Conservation (phyloP, 2,888 invertebrate species). For the Rhynchonema sp. region DNA sequence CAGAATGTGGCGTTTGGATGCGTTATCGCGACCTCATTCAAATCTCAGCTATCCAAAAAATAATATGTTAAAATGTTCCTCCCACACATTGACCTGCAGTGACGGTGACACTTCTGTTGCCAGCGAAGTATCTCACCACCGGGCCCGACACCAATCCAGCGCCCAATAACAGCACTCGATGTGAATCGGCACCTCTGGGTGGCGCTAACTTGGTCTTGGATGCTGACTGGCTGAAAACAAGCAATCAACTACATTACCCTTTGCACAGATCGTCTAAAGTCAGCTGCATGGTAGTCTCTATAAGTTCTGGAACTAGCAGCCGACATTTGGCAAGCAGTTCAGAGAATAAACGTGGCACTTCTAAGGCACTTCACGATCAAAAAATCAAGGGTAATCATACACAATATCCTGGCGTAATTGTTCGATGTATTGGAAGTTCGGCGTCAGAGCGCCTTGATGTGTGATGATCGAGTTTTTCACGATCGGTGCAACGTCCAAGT, state of each 20-base stretch:
- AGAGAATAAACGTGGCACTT: no score
- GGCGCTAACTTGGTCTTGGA: slow-evolving; percentile 55
- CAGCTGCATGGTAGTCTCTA: no score
- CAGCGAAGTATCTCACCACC: slow-evolving; percentile 72
- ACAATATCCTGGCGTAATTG: slow-evolving; percentile 50
- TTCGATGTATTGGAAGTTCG: slow-evolving; percentile 80
- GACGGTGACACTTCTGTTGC: slow-evolving; percentile 56
- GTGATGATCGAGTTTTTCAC: slow-evolving; percentile 64
- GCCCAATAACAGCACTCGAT: slow-evolving; percentile 65
- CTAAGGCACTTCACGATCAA: no score
- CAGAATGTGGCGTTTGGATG: no score
- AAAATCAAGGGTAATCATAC: no score
- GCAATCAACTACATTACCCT: no score
- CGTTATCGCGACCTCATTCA: no score
- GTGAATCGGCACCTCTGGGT: slow-evolving; percentile 38
- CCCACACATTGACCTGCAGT: slow-evolving; percentile 48
- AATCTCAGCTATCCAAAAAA: no score
- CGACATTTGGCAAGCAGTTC: no score
- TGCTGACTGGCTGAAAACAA: slow-evolving; percentile 3
- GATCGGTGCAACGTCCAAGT: slow-evolving; percentile 38
- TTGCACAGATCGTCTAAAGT: no score
- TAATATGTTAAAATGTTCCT: background rate
- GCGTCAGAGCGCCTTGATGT: slow-evolving; percentile 74
- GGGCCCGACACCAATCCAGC: slow-evolving; percentile 87
- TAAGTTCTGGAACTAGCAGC: no score